Percentiles rank a stretch among this genome's conserved stretches.
Conservation (phyloP, 1,140 invertebrate genomes). For the Chironomus tepperi region DNA sequence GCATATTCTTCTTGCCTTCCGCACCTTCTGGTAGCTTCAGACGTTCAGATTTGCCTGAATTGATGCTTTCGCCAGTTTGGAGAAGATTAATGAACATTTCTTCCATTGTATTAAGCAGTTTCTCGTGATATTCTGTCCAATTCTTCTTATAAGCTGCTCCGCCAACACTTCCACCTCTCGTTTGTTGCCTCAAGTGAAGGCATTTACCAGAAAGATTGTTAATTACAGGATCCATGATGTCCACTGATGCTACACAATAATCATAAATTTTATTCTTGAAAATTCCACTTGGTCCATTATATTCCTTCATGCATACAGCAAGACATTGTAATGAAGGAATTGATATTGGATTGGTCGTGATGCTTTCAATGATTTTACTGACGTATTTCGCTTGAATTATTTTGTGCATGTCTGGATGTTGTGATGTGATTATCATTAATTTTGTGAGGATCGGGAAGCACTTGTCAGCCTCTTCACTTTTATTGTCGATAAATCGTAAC, state of each 20-base stretch:
- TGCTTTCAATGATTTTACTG: not conserved
- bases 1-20: not conserved
- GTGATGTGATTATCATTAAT: not conserved
- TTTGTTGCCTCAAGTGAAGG: not conserved
- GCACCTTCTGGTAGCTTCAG: not conserved
- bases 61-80: not conserved
- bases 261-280: slow-evolving; percentile 20
- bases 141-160: not conserved
- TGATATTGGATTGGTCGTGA: not conserved
- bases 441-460: not conserved
- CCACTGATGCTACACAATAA: not conserved
- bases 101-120: not conserved
- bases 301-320: not conserved
- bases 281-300: not conserved
- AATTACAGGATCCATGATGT: not conserved
- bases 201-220: not conserved
- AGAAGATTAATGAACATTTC: not conserved
- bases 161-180: not conserved
- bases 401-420: not conserved
- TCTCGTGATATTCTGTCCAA: not conserved
- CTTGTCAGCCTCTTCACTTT: not conserved
- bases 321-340: not conserved
- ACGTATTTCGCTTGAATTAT: not conserved
- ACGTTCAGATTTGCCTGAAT: not conserved
- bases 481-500: not conserved